Percentiles rank a stretch among this genome's conserved stretches.
phyloP scores from a whole-genome alignment of 2,888 invertebrate genomes.

The Gymnosoma rotundatum region DNA sequence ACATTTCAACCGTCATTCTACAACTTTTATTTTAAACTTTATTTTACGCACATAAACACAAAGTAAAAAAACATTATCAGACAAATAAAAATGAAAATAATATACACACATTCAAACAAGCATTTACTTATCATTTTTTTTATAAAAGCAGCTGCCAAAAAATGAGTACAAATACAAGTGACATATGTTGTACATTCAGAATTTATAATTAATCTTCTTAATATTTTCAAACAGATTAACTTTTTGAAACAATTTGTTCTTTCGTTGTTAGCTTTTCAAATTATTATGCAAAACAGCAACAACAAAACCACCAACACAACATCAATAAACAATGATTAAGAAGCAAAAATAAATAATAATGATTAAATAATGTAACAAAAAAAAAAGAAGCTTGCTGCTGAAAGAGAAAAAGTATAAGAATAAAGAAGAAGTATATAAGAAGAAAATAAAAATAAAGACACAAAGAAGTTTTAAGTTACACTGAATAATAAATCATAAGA shows the following conservation, averaged over 20 bases:
- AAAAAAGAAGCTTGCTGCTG: too few species aligned
- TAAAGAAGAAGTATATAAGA: too few species aligned
- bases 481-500: too few species aligned
- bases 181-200: conserved; percentile 50
- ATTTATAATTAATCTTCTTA: conserved; percentile 60
- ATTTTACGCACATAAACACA: not conserved
- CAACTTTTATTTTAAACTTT: not conserved
- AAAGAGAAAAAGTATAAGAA: not conserved
- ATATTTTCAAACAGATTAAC: conserved; percentile 48
- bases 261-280: not conserved
- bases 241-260: conserved; percentile 36
- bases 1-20: not conserved
- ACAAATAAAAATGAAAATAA: not conserved
- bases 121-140: too few species aligned
- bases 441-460: too few species aligned
- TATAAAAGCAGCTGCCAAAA: too few species aligned
- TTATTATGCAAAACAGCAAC: conserved; percentile 52
- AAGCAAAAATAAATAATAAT: too few species aligned
- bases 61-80: not conserved
- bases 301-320: conserved; percentile 1
- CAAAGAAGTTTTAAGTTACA: too few species aligned
- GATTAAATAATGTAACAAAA: too few species aligned
- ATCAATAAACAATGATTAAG: too few species aligned
- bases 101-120: too few species aligned
- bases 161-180: conserved; percentile 6